Conservation (phyloP, 2,888 invertebrate genomes). For the Eupithecia tripunctaria region DNA sequence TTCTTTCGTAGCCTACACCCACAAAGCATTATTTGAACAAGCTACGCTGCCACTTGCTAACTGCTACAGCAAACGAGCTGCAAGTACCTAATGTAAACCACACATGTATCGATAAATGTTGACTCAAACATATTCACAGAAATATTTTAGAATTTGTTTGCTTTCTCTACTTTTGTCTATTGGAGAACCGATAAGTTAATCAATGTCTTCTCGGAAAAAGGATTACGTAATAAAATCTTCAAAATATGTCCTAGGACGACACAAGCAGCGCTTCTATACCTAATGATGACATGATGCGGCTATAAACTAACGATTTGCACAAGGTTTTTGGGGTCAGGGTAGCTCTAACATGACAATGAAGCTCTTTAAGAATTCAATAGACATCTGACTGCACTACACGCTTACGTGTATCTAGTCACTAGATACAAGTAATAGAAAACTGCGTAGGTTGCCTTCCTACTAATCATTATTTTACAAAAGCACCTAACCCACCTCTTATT, state of each 20-base stretch:
- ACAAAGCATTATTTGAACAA: conserved; percentile 72
- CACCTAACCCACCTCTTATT: background rate
- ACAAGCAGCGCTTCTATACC: conserved; percentile 20
- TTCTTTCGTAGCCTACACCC: conserved; percentile 75
- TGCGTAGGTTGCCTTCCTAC: background rate
- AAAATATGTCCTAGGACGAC: background rate
- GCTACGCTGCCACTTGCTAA: conserved; percentile 69
- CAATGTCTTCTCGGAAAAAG: background rate
- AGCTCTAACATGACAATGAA: conserved; percentile 43
- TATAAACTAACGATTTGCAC: conserved; percentile 44
- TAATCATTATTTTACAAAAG: background rate
- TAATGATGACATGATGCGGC: conserved; percentile 36
- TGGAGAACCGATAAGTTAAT: background rate
- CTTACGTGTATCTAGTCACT: background rate
- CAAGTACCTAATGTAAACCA: conserved; percentile 56
- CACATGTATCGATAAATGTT: conserved; percentile 61
- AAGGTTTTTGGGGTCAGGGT: conserved; percentile 47
- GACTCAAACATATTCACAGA: conserved; percentile 46
- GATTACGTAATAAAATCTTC: background rate
- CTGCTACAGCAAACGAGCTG: conserved; percentile 66
- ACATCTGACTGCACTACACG: background rate
- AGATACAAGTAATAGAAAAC: background rate
- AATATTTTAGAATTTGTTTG: background rate
- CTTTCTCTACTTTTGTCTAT: background rate
- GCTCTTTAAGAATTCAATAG: conserved; percentile 22